These are phyloP conservation scores for Drosophila pallidifrons DNA, from an alignment of 1,140 invertebrate genomes.

Conservation along the genomic window DNA sequence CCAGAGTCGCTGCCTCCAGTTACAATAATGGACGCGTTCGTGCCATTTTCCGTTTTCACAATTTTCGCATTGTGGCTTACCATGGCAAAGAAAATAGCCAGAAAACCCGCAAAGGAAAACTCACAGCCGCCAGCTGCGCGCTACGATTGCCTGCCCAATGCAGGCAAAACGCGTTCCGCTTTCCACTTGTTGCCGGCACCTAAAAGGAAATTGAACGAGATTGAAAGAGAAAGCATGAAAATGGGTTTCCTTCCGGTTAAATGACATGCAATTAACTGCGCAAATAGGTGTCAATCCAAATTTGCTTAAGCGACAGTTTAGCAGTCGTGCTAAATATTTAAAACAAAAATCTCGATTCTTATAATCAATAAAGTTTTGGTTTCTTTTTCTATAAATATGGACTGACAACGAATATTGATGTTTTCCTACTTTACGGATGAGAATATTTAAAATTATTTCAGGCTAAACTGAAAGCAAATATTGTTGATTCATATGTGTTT, in stretches of 20 bases:
- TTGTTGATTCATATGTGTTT: no score
- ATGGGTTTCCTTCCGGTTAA: slow-evolving; percentile 13
- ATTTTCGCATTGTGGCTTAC: slow-evolving; percentile 72
- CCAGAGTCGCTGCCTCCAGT: slow-evolving; percentile 15
- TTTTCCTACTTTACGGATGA: no score
- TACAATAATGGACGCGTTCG: slow-evolving; percentile 67
- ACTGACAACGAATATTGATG: no score
- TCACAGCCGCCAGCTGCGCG: slow-evolving; percentile 72
- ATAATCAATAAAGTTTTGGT: no score
- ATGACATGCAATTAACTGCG: slow-evolving; percentile 30
- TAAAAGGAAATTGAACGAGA: slow-evolving; percentile 41
- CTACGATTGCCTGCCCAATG: slow-evolving; percentile 50
- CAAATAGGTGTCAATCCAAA: slow-evolving; percentile 4
- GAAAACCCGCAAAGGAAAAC: slow-evolving; percentile 30
- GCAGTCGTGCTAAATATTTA: no score
- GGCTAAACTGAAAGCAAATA: no score
- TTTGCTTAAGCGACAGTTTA: background rate
- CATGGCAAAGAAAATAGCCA: slow-evolving; percentile 51
- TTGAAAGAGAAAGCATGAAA: slow-evolving; percentile 35
- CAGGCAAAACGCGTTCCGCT: slow-evolving; percentile 5
- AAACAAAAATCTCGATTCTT: no score
- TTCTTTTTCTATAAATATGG: no score
- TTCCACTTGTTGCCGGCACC: slow-evolving; percentile 61
- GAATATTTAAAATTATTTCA: no score
- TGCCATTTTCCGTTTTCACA: slow-evolving; percentile 77